A percentile compares a stretch with the other conserved stretches of the same genome.
Conservation (phyloP, 2,888 invertebrate genomes). For the Polietes domitor region DNA sequence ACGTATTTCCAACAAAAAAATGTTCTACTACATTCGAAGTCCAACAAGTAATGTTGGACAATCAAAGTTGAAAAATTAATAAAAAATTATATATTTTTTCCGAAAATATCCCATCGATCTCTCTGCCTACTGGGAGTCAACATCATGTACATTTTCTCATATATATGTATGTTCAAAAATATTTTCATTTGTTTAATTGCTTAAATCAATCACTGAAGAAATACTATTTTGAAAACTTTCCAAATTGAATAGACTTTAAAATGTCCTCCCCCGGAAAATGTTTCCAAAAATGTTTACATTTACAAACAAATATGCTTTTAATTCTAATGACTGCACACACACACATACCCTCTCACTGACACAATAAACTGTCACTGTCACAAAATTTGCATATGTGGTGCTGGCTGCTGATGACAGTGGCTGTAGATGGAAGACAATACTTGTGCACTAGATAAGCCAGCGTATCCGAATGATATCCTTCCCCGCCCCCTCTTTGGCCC, state of each 20-base stretch:
- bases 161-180: no score
- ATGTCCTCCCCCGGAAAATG: background rate
- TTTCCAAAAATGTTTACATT: background rate
- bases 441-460: background rate
- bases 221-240: background rate
- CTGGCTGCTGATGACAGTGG: background rate
- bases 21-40: no score
- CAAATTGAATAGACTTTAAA: background rate
- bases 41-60: no score
- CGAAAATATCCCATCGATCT: no score
- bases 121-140: no score
- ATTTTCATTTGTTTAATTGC: no score
- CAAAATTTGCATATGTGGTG: constrained; percentile 1
- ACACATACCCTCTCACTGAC: background rate
- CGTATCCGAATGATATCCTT: background rate
- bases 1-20: no score
- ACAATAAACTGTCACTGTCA: background rate
- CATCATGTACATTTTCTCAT: no score
- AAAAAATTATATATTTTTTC: no score
- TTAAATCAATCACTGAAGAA: no score
- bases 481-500: no score
- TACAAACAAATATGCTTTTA: constrained; percentile 1
- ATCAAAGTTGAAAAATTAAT: no score
- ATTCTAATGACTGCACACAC: background rate
- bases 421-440: background rate